A percentile compares a stretch with the other conserved stretches of the same genome.
Conservation (phyloP, 2,888 invertebrate genomes). For the Cerastoderma edule region DNA sequence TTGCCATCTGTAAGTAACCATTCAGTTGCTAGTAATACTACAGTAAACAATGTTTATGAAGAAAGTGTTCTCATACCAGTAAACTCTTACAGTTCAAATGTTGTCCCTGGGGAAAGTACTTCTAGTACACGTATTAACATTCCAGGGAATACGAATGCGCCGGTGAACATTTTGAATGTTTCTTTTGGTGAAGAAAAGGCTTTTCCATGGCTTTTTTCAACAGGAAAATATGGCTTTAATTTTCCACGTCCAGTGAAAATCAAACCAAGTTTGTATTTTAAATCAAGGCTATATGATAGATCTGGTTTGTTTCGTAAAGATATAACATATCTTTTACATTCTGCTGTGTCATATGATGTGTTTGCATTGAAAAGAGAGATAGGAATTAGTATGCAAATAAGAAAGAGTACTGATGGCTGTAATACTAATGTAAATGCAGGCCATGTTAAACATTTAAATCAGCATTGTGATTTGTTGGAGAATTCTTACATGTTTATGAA, state of each 20-base stretch:
- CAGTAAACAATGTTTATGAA: no score
- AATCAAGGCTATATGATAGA: slow-evolving; percentile 35
- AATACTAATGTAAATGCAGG: no score
- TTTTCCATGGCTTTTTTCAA: slow-evolving; percentile 54
- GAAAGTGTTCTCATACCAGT: no score
- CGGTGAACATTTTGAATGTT: slow-evolving; percentile 32
- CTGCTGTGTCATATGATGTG: slow-evolving; percentile 38
- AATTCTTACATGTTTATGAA: slow-evolving; percentile 63
- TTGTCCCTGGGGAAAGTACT: no score
- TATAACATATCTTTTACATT: slow-evolving; percentile 40
- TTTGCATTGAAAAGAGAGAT: slow-evolving; percentile 28
- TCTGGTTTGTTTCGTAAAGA: slow-evolving; percentile 31
- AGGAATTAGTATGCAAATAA: slow-evolving; percentile 40
- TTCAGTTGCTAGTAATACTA: no score
- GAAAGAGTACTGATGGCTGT: neutral
- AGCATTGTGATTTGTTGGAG: slow-evolving; percentile 26
- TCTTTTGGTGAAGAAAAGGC: slow-evolving; percentile 40
- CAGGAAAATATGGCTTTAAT: slow-evolving; percentile 32
- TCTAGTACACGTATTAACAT: slow-evolving; percentile 10
- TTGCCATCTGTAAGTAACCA: no score
- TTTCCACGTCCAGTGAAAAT: slow-evolving; percentile 18
- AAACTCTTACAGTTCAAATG: no score
- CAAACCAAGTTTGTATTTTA: slow-evolving; percentile 36
- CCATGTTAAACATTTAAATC: no score
- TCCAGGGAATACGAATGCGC: neutral